phyloP scores from a whole-genome alignment of 2,888 invertebrate species.

The Tanytarsus gracilentus region DNA sequence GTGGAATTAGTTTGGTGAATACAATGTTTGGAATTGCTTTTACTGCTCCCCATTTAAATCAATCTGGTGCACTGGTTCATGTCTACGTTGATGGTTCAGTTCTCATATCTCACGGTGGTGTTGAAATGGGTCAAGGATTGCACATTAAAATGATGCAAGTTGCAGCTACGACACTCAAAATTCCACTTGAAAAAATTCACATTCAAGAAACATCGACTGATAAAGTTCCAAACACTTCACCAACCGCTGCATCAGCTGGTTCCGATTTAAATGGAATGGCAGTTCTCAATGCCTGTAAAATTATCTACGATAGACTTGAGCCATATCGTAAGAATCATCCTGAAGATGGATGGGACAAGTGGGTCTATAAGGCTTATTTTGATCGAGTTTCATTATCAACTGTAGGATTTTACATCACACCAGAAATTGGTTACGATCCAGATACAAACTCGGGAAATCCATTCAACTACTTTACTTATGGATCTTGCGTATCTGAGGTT shows the following conservation, averaged over 20 bases:
- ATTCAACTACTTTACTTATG: constrained; percentile 80
- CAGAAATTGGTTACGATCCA: constrained; percentile 62
- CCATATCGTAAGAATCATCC: constrained; percentile 69
- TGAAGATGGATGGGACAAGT: constrained; percentile 71
- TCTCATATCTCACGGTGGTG: constrained; percentile 80
- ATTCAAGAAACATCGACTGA: constrained; percentile 78
- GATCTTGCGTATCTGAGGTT: constrained; percentile 78
- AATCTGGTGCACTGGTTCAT: constrained; percentile 78
- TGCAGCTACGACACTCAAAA: constrained; percentile 62
- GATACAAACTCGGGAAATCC: constrained; percentile 59
- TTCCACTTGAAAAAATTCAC: constrained; percentile 64
- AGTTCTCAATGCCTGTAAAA: constrained; percentile 71
- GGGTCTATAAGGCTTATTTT: constrained; percentile 68
- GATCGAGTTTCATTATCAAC: constrained; percentile 71
- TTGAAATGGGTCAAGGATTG: constrained; percentile 95
- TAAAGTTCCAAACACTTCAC: constrained; percentile 83
- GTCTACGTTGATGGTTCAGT: constrained; percentile 87
- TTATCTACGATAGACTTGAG: constrained; percentile 59
- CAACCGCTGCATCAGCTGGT: constrained; percentile 81
- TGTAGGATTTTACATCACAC: constrained; percentile 72
- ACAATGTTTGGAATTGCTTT: constrained; percentile 81
- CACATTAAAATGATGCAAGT: constrained; percentile 95
- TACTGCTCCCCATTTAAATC: constrained; percentile 65
- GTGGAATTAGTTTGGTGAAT: constrained; percentile 72
- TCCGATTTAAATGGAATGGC: constrained; percentile 92